A percentile compares a stretch with the other conserved stretches of the same genome.
These are phyloP conservation scores for Gastrophysa polygoni DNA, from an alignment of 2,888 invertebrate genomes.

Conservation along the genomic window DNA sequence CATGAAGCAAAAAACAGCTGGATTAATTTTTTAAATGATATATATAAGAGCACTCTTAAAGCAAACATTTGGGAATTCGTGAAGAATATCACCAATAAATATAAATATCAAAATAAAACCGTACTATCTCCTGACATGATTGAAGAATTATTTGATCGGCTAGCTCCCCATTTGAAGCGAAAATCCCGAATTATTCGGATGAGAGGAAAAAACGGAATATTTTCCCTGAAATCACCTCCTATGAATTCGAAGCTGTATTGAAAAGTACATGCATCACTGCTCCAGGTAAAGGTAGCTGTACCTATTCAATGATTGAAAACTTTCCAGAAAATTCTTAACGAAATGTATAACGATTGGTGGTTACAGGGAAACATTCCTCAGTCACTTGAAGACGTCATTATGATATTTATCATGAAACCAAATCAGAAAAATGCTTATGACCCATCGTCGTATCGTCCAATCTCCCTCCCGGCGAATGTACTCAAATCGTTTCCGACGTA, in stretches of 20 bases:
- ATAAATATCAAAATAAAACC: neutral
- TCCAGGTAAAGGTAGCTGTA: too few relatives aligned
- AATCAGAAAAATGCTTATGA: too few relatives aligned
- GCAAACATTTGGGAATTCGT: neutral
- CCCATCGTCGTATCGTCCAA: constrained; percentile 2
- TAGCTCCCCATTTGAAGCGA: neutral
- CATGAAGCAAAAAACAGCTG: neutral
- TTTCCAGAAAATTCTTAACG: too few relatives aligned
- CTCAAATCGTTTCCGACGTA: neutral
- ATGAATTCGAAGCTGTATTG: neutral
- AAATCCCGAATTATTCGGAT: too few relatives aligned
- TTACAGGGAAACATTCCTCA: neutral
- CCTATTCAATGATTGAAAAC: too few relatives aligned
- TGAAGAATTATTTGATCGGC: constrained; percentile 2
- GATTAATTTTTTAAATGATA: neutral
- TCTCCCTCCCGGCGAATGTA: neutral
- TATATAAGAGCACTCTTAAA: neutral
- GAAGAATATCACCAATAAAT: neutral
- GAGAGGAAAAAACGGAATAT: neutral
- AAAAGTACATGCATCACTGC: neutral
- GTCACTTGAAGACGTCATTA: neutral
- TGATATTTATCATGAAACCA: neutral
- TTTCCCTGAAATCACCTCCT: neutral
- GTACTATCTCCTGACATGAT: neutral
- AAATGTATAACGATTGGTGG: constrained; percentile 6